Percentiles rank a stretch among this genome's conserved stretches.
phyloP scores from a whole-genome alignment of 1,140 invertebrate species.

The Marisa cornuarietis region DNA sequence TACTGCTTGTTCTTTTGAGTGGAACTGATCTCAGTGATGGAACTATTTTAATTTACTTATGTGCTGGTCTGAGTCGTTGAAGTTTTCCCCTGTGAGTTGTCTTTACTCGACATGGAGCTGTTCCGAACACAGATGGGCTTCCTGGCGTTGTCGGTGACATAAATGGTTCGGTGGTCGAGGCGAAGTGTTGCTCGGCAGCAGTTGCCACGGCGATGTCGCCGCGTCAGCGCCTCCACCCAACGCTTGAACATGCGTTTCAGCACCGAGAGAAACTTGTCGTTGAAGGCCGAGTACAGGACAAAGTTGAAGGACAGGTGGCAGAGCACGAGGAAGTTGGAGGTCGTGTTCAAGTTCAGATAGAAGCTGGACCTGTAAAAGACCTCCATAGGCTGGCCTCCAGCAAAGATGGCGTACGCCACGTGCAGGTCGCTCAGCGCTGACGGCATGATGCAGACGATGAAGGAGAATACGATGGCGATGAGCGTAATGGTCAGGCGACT shows the following conservation, averaged over 20 bases:
- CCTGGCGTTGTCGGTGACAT: neutral
- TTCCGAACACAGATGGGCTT: neutral
- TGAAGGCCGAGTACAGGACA: constrained; percentile 58
- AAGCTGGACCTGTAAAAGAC: constrained; percentile 36
- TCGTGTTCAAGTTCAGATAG: constrained; percentile 41
- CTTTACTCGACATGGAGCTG: constrained; percentile 24
- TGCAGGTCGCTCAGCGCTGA: constrained; percentile 53
- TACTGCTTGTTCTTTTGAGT: no score
- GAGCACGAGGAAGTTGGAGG: constrained; percentile 51
- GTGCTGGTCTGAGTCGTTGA: neutral
- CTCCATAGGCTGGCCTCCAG: constrained; percentile 21
- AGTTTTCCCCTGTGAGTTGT: constrained; percentile 7
- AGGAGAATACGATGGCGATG: constrained; percentile 57
- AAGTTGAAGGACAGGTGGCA: constrained; percentile 59
- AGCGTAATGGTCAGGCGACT: constrained; percentile 54
- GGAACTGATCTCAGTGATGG: no score
- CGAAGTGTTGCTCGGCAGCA: no score
- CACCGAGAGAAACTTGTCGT: constrained; percentile 51
- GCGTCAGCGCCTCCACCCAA: constrained; percentile 31
- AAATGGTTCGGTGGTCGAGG: no score
- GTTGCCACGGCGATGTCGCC: neutral
- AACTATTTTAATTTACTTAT: no score
- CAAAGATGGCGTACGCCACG: constrained; percentile 51
- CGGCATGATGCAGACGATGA: constrained; percentile 58
- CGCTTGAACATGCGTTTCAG: constrained; percentile 27